These are phyloP conservation scores for Vanessa atalanta DNA, from an alignment of 1,140 invertebrate species.

Conservation along the genomic window DNA sequence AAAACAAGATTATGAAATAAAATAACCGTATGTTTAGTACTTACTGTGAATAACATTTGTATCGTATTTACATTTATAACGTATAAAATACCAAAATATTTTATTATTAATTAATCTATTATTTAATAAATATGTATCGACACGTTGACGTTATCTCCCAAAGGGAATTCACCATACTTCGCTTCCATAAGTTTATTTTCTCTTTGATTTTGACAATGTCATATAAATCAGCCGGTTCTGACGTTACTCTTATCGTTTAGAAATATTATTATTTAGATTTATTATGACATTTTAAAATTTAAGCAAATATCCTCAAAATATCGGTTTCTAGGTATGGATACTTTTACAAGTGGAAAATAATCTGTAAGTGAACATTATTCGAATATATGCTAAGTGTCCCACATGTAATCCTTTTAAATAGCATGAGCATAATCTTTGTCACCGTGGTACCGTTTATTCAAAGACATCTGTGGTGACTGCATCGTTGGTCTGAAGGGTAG, in stretches of 20 bases:
- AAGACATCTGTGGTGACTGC: no score
- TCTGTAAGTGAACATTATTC: no score
- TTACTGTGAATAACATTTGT: constrained; percentile 3
- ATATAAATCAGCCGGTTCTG: constrained; percentile 8
- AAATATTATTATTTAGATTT: no score
- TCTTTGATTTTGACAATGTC: background rate
- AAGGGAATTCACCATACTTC: background rate
- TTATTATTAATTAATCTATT: background rate
- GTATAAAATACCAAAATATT: background rate
- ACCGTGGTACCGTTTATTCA: no score
- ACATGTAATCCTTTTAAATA: no score
- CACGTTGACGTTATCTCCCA: background rate
- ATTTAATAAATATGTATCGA: background rate
- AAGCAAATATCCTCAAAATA: no score
- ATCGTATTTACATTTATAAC: background rate
- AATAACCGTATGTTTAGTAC: background rate
- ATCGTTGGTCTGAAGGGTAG: no score
- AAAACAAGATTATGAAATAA: background rate
- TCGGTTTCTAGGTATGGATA: no score
- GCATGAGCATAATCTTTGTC: no score
- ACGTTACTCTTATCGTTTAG: background rate
- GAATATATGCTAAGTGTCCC: no score
- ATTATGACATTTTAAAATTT: no score
- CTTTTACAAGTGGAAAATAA: no score
- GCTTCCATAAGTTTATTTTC: background rate